phyloP scores from a whole-genome alignment of 2,888 invertebrate species.

The Hymenopus coronatus region DNA sequence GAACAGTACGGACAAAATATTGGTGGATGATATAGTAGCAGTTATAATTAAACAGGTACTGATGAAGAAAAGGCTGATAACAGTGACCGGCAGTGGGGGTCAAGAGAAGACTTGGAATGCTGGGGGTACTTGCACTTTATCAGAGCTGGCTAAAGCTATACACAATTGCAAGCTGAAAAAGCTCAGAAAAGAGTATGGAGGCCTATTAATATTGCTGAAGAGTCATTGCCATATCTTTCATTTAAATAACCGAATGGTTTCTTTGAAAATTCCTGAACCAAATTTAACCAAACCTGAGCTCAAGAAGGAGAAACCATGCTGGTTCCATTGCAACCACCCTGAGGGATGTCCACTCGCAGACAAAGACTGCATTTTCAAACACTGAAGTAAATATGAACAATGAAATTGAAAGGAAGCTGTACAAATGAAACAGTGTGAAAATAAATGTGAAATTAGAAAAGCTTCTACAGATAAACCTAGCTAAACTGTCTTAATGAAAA shows the following conservation, averaged over 20 bases:
- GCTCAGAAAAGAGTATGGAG: constrained; percentile 82
- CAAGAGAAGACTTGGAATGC: constrained; percentile 55
- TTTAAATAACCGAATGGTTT: constrained; percentile 63
- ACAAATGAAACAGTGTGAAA: too few species aligned
- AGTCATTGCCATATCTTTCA: constrained; percentile 81
- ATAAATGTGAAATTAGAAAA: too few species aligned
- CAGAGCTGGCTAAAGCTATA: constrained; percentile 60
- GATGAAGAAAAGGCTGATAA: constrained; percentile 34
- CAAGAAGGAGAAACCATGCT: constrained; percentile 67
- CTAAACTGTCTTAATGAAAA: too few species aligned
- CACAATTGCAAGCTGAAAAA: constrained; percentile 57
- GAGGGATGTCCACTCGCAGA: constrained; percentile 73
- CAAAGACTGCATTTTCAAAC: constrained; percentile 70
- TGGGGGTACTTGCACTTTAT: constrained; percentile 60
- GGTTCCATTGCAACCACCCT: constrained; percentile 82
- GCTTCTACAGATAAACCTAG: too few species aligned
- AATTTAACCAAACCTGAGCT: constrained; percentile 42
- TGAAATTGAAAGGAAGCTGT: too few species aligned
- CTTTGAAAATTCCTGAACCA: constrained; percentile 59
- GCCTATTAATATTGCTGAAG: constrained; percentile 79
- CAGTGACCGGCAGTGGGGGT: constrained; percentile 20
- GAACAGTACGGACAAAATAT: constrained; percentile 76
- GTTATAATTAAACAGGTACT: constrained; percentile 62
- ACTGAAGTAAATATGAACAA: too few species aligned
- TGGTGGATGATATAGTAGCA: constrained; percentile 62